Percentiles rank a stretch among this genome's conserved stretches.
These are phyloP conservation scores for Drosophila ananassae DNA, from an alignment of 1,140 invertebrate genomes.

Conservation along the genomic window DNA sequence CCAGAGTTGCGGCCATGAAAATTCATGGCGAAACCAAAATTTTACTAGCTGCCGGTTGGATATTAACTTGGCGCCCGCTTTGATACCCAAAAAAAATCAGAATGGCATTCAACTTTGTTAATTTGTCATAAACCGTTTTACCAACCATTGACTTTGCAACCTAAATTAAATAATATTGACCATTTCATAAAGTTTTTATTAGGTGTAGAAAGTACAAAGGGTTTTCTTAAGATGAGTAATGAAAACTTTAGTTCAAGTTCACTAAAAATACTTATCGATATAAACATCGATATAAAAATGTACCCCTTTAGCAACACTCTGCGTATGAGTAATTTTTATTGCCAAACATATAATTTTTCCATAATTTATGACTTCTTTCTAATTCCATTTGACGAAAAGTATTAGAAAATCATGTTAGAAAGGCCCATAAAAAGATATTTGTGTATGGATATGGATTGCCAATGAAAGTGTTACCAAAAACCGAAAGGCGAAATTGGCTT, in stretches of 20 bases:
- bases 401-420: constrained; percentile 44
- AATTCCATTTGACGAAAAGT: constrained; percentile 27
- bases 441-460: constrained; percentile 13
- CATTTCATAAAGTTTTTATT: not conserved
- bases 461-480: constrained; percentile 22
- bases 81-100: not conserved
- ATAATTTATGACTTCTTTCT: constrained; percentile 25
- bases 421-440: constrained; percentile 39
- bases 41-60: constrained; percentile 46
- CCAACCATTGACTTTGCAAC: not conserved
- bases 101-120: not conserved
- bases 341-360: not conserved
- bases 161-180: not conserved
- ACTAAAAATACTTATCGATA: not conserved
- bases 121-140: constrained; percentile 2
- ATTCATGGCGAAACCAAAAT: constrained; percentile 68
- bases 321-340: not conserved
- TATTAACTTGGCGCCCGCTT: constrained; percentile 4
- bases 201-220: not conserved
- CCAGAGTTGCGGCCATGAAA: constrained; percentile 52
- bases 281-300: constrained; percentile 1
- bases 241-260: too few species aligned
- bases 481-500: constrained; percentile 38
- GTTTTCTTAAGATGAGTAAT: not conserved
- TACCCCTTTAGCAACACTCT: not conserved